These are phyloP conservation scores for Thoracochromis brauschi DNA, from an alignment of 2,113 vertebrate genomes.

Conservation along the genomic window DNA sequence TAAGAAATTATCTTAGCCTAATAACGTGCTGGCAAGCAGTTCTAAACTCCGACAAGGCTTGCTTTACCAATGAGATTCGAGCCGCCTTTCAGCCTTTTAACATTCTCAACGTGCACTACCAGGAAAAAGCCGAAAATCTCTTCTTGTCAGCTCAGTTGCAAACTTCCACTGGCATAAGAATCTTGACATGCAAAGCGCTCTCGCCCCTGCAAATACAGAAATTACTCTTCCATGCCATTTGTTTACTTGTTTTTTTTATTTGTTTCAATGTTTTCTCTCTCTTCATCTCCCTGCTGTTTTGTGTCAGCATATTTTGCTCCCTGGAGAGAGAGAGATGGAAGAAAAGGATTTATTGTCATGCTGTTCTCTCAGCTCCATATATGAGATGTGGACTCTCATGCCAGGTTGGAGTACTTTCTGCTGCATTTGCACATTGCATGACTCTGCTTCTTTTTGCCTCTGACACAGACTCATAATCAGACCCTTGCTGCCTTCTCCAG, in stretches of 20 bases:
- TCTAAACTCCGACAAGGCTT: background rate
- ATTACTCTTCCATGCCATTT: slow-evolving; percentile 17
- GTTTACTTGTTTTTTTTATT: slow-evolving; percentile 40
- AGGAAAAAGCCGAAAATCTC: slow-evolving; percentile 7
- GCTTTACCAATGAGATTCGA: slow-evolving; percentile 8
- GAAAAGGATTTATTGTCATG: background rate
- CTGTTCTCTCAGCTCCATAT: background rate
- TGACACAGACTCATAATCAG: background rate
- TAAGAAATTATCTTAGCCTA: background rate
- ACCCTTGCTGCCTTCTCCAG: background rate
- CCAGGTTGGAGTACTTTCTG: slow-evolving; percentile 2
- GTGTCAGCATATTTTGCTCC: slow-evolving; percentile 29
- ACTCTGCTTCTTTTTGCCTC: background rate
- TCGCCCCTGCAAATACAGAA: slow-evolving; percentile 27
- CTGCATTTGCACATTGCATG: slow-evolving; percentile 10
- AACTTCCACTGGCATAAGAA: background rate
- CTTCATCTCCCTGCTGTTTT: background rate
- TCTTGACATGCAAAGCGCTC: background rate
- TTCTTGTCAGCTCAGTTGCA: background rate
- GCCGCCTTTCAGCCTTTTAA: background rate
- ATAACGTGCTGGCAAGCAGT: background rate
- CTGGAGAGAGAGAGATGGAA: background rate
- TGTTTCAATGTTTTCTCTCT: background rate
- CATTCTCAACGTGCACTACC: background rate
- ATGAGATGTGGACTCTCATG: background rate